Base-by-base conservation (phyloP, 1,140 invertebrate genomes). In the Heterodera carotae region DNA sequence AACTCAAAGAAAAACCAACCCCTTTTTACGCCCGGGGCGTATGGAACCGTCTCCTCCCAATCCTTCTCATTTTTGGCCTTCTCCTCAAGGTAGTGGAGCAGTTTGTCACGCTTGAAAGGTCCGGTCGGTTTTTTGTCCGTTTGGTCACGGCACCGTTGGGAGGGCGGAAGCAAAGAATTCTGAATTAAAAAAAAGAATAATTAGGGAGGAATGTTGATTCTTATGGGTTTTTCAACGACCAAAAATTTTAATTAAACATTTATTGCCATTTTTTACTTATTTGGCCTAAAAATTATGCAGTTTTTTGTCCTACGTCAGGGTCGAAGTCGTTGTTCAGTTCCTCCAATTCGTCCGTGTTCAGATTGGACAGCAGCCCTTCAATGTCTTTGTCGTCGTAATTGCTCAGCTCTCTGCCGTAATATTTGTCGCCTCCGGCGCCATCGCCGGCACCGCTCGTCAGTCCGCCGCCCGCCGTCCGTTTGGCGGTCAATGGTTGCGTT, bases 281-380 rank as follows among this genome's bases (percentile, higher is more conserved):
- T n/a, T n/a, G n/a, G n/a, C n/a, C n/a, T n/a, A n/a, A n/a, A n/a
- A n/a, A n/a, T n/a, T n/a, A 4, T 39, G 4, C 36, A 10, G 4
- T 39, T 39, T 10, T 39, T 39, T 39, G 4, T 81, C 94, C 95
- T 91, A 98, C 96, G 91, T 99, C 96, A 82, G 97, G 96, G 91
- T 99, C 97, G 78, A 98, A 95, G 92, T 99, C 96, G 90, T 94
- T 95, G 83, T 95, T 95, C 77, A 99, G 91, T 89, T 98, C 94
- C 84, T 95, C 95, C 69, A 99, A 92, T 90, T 99, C 97, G 88
- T 98, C 96, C 22, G 93, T 91, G 75, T 95, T 93, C 66, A 99
- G 91, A 87, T 97, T 94, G 56, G 93, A 91, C 81, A 99, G 90
- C n/a, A 99, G 90, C 83, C 95, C 93, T 88, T 99, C 97, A 76